phyloP scores from a whole-genome alignment of 2,113 vertebrate genomes.

The Hemiscyllium ocellatum region DNA sequence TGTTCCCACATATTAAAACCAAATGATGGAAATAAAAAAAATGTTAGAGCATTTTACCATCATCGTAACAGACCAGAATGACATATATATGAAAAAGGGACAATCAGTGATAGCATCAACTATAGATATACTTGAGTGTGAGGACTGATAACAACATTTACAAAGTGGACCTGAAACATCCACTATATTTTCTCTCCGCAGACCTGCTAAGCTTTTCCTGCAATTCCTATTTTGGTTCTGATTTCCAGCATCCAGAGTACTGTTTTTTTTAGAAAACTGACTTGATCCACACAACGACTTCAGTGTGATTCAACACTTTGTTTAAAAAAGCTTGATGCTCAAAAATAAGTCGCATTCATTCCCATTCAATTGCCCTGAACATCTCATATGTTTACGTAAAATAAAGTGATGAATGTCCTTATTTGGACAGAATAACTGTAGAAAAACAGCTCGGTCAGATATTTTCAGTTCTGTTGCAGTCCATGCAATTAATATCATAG shows the following conservation, averaged over 20 bases:
- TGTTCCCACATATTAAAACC: no score
- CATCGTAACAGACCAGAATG: not conserved
- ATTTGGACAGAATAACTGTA: not conserved
- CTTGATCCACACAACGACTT: not conserved
- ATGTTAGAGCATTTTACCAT: no score
- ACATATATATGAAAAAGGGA: not conserved
- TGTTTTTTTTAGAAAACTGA: no score
- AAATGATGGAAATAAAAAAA: no score
- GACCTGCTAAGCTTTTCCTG: no score
- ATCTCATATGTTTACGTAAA: not conserved
- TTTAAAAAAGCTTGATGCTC: not conserved
- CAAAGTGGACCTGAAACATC: not conserved
- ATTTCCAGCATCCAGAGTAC: no score
- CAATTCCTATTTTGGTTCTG: no score
- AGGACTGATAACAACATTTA: not conserved
- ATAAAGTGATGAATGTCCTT: not conserved
- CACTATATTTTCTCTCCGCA: no score
- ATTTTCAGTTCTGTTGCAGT: not conserved
- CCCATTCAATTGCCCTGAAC: not conserved
- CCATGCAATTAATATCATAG: not conserved
- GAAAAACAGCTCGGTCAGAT: not conserved
- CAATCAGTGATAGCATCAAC: not conserved
- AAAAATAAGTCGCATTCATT: not conserved
- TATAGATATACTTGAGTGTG: not conserved
- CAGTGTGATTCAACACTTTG: not conserved